Evolutionary conservation across 2,113 vertebrate genomes (phyloP).

Genomic region (Crotophaga sulcirostris): DNA sequence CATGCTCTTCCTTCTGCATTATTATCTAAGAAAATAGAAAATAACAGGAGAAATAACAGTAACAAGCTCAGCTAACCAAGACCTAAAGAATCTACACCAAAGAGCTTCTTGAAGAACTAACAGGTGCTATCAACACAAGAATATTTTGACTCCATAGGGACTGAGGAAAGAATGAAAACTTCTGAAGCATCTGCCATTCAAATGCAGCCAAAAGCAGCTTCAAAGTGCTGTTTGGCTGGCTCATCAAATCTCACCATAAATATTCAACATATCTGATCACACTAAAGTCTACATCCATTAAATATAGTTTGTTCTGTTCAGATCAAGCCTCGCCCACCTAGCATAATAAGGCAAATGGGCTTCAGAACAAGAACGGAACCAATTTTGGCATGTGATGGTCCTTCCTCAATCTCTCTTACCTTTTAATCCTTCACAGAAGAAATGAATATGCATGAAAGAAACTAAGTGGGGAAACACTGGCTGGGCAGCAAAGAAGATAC

Average conservation of each 20-base stretch:
- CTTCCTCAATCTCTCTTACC: neutral
- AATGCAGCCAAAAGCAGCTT: neutral
- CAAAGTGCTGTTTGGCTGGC: neutral
- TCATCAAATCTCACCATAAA: neutral
- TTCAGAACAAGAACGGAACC: neutral
- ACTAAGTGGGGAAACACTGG: neutral
- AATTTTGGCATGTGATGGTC: neutral
- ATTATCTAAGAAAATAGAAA: neutral
- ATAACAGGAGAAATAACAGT: neutral
- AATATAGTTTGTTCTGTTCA: neutral
- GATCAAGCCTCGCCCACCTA: neutral
- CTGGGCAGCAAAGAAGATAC: neutral
- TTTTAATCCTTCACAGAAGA: neutral
- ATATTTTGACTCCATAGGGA: neutral
- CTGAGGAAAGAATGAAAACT: neutral
- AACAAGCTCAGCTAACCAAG: neutral
- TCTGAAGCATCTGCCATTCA: neutral
- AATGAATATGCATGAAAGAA: neutral
- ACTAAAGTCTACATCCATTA: neutral
- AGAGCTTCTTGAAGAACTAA: neutral
- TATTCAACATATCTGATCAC: neutral
- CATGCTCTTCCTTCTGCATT: neutral
- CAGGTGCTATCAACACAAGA: neutral
- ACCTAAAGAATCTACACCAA: neutral
- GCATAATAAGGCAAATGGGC: neutral